A percentile compares a stretch with the other conserved stretches of the same genome.
Conservation (phyloP, 2,797 vertebrate genomes). For the Avahi laniger region DNA sequence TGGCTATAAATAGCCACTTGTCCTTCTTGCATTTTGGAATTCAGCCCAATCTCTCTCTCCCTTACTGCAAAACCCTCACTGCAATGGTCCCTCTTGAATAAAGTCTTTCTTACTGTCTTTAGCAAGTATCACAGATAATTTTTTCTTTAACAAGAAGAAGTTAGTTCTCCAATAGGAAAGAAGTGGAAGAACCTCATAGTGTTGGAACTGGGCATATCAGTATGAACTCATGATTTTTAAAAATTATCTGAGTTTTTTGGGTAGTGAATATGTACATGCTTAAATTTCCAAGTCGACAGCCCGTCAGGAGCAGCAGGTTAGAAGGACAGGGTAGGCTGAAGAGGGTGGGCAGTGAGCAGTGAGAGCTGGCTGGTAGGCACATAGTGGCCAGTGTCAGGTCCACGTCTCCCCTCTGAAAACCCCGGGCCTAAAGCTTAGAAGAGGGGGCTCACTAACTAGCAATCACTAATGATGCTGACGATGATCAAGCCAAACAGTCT, state of each 20-base stretch:
- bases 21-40: background rate
- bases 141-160: background rate
- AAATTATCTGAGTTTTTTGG: background rate
- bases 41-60: background rate
- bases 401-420: background rate
- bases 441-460: background rate
- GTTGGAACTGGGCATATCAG: background rate
- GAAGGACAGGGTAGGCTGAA: background rate
- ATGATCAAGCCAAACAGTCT: background rate
- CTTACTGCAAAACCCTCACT: background rate
- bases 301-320: background rate
- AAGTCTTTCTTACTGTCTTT: background rate
- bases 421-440: background rate
- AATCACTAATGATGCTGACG: background rate
- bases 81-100: background rate
- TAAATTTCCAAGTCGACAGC: background rate
- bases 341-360: background rate
- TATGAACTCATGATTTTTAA: background rate
- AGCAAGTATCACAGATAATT: background rate
- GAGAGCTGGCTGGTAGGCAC: background rate
- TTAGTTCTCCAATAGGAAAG: background rate
- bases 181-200: background rate
- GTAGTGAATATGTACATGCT: background rate
- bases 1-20: background rate
- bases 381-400: background rate